These are phyloP conservation scores for Holothuria leucospilota DNA, from an alignment of 53 echinoderm and acorn worm species.

Conservation along the genomic window DNA sequence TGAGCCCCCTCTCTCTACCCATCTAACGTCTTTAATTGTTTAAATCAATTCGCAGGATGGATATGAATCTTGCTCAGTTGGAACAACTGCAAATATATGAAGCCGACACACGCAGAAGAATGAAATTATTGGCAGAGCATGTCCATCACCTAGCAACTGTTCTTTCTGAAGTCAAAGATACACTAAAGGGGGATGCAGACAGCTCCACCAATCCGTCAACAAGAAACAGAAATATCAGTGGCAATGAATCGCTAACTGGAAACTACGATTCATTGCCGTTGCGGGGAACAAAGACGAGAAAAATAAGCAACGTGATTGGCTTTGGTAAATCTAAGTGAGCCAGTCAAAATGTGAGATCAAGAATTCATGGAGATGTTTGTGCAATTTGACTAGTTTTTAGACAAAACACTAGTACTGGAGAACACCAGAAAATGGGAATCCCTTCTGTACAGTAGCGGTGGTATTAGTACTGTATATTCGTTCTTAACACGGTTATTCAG, in stretches of 20 bases:
- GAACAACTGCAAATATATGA: constrained; percentile 10
- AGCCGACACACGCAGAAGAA: constrained; percentile 12
- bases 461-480: too few relatives aligned
- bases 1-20: too few relatives aligned
- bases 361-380: too few relatives aligned
- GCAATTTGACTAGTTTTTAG: too few relatives aligned
- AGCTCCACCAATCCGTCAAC: not conserved
- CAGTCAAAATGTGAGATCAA: not conserved
- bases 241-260: not conserved
- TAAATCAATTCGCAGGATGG: not conserved
- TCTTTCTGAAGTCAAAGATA: not conserved
- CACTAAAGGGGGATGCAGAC: not conserved
- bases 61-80: constrained; percentile 10
- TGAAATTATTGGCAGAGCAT: constrained; percentile 23
- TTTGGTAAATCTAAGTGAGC: constrained; percentile 36
- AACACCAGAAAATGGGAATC: too few relatives aligned
- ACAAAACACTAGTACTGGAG: too few relatives aligned
- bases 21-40: not conserved
- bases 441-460: too few relatives aligned
- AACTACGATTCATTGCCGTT: too few relatives aligned
- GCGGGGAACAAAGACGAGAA: not conserved
- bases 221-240: not conserved
- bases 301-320: constrained; percentile 28
- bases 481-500: too few relatives aligned
- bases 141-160: constrained; percentile 11